These are phyloP conservation scores for Cataglyphis rosenhaueri DNA, from an alignment of 2,888 invertebrate genomes.

Conservation along the genomic window DNA sequence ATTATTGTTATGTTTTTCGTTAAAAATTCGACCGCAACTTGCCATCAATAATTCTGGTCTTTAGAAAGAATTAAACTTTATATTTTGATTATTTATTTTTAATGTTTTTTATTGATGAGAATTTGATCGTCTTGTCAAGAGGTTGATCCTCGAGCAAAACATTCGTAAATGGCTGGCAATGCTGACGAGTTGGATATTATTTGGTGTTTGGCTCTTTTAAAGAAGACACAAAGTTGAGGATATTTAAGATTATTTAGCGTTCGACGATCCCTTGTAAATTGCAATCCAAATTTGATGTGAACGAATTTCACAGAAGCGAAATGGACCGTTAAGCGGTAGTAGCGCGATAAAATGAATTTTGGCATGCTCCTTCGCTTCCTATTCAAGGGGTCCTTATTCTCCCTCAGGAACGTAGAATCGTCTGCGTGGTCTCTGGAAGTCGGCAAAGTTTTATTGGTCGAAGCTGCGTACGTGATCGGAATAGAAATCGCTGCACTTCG, in stretches of 20 bases:
- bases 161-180: not conserved
- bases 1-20: conserved; percentile 66
- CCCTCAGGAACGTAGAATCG: conserved; percentile 56
- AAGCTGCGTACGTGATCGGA: conserved; percentile 60
- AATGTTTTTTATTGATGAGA: not conserved
- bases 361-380: conserved; percentile 56
- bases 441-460: conserved; percentile 69
- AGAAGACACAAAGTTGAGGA: not conserved
- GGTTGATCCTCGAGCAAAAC: not conserved
- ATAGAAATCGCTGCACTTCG: conserved; percentile 59
- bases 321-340: conserved; percentile 45
- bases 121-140: not conserved
- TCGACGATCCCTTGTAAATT: not conserved
- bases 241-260: not conserved
- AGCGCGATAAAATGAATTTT: conserved; percentile 55
- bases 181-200: not conserved
- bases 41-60: conserved; percentile 27
- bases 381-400: conserved; percentile 60
- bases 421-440: conserved; percentile 57
- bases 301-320: conserved; percentile 14
- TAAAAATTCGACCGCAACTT: conserved; percentile 67
- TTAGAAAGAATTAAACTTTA: not conserved
- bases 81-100: not conserved
- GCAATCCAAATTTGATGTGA: conserved; percentile 28
- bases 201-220: not conserved